These are phyloP conservation scores for Perca schrenkii DNA, from an alignment of 2,113 vertebrate species.

Conservation along the genomic window DNA sequence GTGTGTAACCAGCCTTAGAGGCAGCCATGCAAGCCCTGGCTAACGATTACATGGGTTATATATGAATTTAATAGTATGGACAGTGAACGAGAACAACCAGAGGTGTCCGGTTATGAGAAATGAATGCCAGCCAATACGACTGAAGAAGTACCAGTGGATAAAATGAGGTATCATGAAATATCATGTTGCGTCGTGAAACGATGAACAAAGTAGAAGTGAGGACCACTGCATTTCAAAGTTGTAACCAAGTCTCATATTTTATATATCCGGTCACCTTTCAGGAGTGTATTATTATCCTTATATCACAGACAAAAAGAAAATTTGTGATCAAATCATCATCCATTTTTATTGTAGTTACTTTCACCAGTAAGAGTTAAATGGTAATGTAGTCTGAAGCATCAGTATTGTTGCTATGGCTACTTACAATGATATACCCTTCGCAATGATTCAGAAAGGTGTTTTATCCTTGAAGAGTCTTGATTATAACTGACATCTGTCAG, in stretches of 20 bases:
- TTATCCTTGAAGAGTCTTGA: not conserved
- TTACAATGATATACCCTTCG: not conserved
- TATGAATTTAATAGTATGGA: no score
- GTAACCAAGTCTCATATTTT: no score
- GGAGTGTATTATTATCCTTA: not conserved
- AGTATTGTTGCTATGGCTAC: not conserved
- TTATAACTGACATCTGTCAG: not conserved
- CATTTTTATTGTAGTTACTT: not conserved
- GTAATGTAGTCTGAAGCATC: not conserved
- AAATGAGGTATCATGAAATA: not conserved
- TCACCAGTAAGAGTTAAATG: not conserved
- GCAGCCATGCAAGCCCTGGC: no score
- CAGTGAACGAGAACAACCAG: no score
- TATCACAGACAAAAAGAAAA: not conserved
- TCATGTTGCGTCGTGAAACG: not conserved
- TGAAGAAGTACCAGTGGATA: no score
- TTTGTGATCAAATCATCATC: not conserved
- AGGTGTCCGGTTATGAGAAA: no score
- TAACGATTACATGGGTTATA: no score
- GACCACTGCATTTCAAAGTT: not conserved
- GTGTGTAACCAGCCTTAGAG: no score
- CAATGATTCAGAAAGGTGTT: not conserved
- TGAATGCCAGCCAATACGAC: no score
- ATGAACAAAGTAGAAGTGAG: not conserved
- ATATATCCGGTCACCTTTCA: not conserved